These are phyloP conservation scores for Anadara kagoshimensis DNA, from an alignment of 1,140 invertebrate species.

Conservation along the genomic window DNA sequence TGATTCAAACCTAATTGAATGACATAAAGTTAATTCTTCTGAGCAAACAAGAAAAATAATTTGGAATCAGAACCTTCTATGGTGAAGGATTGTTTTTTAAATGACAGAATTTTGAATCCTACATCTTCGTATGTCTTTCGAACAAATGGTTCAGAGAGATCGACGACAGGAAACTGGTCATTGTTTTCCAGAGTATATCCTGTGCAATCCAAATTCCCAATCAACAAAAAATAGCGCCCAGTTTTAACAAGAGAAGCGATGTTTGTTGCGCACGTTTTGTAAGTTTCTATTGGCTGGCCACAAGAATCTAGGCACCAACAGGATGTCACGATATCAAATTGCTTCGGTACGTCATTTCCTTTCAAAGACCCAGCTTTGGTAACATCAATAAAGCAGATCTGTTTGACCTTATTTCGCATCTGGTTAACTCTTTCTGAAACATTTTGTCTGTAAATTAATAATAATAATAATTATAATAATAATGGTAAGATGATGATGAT, in stretches of 20 bases:
- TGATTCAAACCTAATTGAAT: no score
- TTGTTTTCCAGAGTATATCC: not conserved
- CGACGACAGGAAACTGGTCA: no score
- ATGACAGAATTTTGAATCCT: no score
- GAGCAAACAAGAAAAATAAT: no score
- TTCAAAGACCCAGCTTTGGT: not conserved
- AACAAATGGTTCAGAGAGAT: no score
- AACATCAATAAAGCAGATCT: not conserved
- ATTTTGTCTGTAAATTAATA: not conserved
- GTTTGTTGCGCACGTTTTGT: slow-evolving; percentile 1
- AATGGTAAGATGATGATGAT: not conserved
- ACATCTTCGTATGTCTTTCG: no score
- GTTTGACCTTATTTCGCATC: not conserved
- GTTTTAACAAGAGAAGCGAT: not conserved
- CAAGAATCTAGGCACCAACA: slow-evolving; percentile 1
- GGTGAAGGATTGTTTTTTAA: no score
- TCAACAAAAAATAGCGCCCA: not conserved
- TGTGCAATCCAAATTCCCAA: not conserved
- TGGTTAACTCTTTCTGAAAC: not conserved
- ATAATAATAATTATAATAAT: not conserved
- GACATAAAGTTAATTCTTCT: no score
- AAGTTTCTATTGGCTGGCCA: not conserved
- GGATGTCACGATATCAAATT: not conserved
- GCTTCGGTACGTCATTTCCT: not conserved
- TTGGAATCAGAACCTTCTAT: no score